Evolutionary conservation across 2,888 invertebrate genomes (phyloP).

Genomic region (Leptarthrus brevirostris): DNA sequence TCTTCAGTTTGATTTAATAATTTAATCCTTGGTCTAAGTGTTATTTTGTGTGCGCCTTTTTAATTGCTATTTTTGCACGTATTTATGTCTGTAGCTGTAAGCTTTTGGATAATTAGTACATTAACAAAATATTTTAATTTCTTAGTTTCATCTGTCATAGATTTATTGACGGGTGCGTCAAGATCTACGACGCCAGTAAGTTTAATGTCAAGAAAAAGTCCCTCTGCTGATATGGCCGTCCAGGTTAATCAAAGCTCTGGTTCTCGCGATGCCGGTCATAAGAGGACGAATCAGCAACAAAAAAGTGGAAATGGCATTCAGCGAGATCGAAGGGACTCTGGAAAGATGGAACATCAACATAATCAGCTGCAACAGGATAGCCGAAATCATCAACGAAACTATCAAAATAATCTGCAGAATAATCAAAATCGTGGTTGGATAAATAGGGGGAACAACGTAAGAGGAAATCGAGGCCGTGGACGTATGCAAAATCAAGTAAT

Average conservation of each 20-base stretch:
- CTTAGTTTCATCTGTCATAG: constrained; percentile 63
- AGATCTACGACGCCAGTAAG: constrained; percentile 85
- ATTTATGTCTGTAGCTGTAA: background rate
- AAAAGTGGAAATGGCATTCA: constrained; percentile 55
- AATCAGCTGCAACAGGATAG: constrained; percentile 63
- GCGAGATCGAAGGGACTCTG: constrained; percentile 66
- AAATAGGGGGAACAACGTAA: constrained; percentile 65
- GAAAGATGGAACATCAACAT: constrained; percentile 62
- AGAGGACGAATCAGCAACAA: constrained; percentile 62
- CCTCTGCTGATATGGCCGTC: constrained; percentile 86
- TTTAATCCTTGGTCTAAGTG: constrained; percentile 40
- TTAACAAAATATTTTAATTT: constrained; percentile 35
- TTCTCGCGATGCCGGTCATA: constrained; percentile 55
- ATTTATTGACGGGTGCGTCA: constrained; percentile 71
- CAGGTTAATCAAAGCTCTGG: constrained; percentile 71
- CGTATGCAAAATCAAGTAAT: constrained; percentile 64
- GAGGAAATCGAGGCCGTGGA: constrained; percentile 64
- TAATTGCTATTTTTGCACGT: background rate
- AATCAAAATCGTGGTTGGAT: constrained; percentile 62
- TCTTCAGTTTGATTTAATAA: background rate
- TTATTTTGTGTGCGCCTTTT: background rate
- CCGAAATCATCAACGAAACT: constrained; percentile 62
- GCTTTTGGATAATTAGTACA: constrained; percentile 5
- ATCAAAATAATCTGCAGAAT: constrained; percentile 64
- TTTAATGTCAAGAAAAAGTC: constrained; percentile 80